Percentiles rank a stretch among this genome's conserved stretches.
Evolutionary conservation across 2,113 vertebrate genomes (phyloP).

Genomic region (Verasper variegatus): DNA sequence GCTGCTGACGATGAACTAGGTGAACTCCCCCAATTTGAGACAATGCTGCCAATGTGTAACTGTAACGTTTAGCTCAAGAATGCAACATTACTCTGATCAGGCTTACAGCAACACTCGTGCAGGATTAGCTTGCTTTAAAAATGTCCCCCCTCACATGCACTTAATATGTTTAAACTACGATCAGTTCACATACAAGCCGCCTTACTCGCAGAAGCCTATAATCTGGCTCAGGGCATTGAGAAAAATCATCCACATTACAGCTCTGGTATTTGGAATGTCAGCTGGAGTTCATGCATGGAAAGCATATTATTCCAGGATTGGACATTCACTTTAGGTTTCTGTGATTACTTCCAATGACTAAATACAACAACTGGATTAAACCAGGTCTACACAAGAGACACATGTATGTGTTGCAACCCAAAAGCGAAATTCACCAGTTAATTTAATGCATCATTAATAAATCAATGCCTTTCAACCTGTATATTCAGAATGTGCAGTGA

Average conservation of each 20-base stretch:
- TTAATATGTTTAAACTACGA: conserved; percentile 38
- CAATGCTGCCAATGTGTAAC: neutral
- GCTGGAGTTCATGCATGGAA: conserved; percentile 20
- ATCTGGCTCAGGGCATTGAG: conserved; percentile 42
- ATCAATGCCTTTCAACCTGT: neutral
- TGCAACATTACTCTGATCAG: conserved; percentile 32
- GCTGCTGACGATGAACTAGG: conserved; percentile 14
- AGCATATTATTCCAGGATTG: neutral
- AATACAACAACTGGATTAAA: neutral
- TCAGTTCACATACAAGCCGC: conserved; percentile 31
- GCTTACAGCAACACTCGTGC: conserved; percentile 34
- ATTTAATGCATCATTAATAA: conserved; percentile 5
- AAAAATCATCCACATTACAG: conserved; percentile 39
- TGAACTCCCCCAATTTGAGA: conserved; percentile 15
- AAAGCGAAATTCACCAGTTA: neutral
- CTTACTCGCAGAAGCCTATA: conserved; percentile 14
- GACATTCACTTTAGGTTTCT: neutral
- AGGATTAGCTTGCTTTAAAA: conserved; percentile 54
- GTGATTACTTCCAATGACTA: neutral
- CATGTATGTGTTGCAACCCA: neutral
- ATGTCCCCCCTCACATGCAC: conserved; percentile 35
- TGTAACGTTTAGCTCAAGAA: conserved; percentile 39
- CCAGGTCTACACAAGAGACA: neutral
- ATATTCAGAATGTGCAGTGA: neutral
- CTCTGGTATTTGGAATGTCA: conserved; percentile 19